Base-by-base conservation (phyloP, 30 jellyfish, hydroid and myxozoan species). In the Cassiopea xamachana region DNA sequence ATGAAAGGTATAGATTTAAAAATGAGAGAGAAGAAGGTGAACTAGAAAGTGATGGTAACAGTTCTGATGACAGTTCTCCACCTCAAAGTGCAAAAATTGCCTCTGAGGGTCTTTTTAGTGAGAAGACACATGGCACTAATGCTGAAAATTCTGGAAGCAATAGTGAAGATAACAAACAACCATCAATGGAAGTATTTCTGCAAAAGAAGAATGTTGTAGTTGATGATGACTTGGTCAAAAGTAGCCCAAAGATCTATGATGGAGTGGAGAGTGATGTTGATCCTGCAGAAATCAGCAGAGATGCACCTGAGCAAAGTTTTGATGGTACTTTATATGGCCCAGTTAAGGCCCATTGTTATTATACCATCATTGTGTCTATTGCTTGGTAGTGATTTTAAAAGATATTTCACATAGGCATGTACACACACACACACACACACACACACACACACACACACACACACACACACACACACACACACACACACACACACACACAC, bases 21-120 rank as follows among this genome's bases (percentile, higher is more conserved):
- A 69, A 46, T 75, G 94, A 79, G 62, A 51, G 44, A 68, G 94
- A 87, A 50, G 94, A 87, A 67, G 94, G 94, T 39, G 94, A 87
- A 77, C 55, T 87, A 60, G 89, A 87, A 12, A 87, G 94, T 87
- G 94, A 87, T 71, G 85, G 60, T 1, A 87, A 86, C 60, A 87
- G 94, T 72, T 75, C 94, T 27, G 27, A 64, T 0, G 94, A 69
- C 15, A 48, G 73, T 1, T 87, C 94, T 14, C 89, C 89, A 44
- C 84, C 59, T 44, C 69, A 58, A 3, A 46, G 1, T 49, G 85
- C 77, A 46, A 77, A 87, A n/a, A 39, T 46, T 15, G 94, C 49
- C 9, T 3, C 89, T 8, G 94, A 78, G 55, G 79, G 87, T 19
- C 83, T 76, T 10, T 75, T 77, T 69, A 51, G 85, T 73, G 85